These are phyloP conservation scores for Plecotus auritus DNA, from an alignment of 2,113 vertebrate species.

Conservation along the genomic window DNA sequence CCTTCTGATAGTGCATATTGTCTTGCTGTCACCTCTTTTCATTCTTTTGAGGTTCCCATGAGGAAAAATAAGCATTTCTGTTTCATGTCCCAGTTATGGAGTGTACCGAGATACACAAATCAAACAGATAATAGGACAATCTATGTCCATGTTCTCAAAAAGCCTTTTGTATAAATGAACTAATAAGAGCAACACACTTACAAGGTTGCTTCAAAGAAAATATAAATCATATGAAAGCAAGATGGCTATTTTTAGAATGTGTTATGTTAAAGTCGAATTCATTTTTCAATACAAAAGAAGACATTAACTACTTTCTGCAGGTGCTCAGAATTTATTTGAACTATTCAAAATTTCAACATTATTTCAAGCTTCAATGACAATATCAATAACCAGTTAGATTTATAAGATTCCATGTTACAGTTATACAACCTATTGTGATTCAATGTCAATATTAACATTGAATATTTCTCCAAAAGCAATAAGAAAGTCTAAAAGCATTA, in stretches of 20 bases:
- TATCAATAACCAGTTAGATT: not conserved
- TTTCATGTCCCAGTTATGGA: not conserved
- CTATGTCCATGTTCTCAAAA: not conserved
- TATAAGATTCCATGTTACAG: not conserved
- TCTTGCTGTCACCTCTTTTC: not conserved
- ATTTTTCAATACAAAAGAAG: slow-evolving; percentile 44
- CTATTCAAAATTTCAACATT: slow-evolving; percentile 16
- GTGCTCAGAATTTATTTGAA: not conserved
- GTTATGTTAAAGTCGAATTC: slow-evolving; percentile 19
- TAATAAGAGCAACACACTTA: not conserved
- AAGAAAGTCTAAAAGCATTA: not conserved
- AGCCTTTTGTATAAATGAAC: not conserved
- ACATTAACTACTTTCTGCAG: not conserved
- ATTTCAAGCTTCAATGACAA: slow-evolving; percentile 28
- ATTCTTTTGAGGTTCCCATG: not conserved
- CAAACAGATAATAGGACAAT: not conserved
- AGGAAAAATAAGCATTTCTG: not conserved
- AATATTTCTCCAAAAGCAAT: not conserved
- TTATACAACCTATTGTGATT: not conserved
- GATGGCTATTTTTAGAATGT: slow-evolving; percentile 40
- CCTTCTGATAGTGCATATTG: not conserved
- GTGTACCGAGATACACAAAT: not conserved
- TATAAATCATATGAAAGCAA: slow-evolving; percentile 48
- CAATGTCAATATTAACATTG: not conserved
- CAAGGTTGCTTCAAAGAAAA: slow-evolving; percentile 54